A percentile compares a stretch with the other conserved stretches of the same genome.
These are phyloP conservation scores for Drosophila athabasca DNA, from an alignment of 1,140 invertebrate species.

Conservation along the genomic window DNA sequence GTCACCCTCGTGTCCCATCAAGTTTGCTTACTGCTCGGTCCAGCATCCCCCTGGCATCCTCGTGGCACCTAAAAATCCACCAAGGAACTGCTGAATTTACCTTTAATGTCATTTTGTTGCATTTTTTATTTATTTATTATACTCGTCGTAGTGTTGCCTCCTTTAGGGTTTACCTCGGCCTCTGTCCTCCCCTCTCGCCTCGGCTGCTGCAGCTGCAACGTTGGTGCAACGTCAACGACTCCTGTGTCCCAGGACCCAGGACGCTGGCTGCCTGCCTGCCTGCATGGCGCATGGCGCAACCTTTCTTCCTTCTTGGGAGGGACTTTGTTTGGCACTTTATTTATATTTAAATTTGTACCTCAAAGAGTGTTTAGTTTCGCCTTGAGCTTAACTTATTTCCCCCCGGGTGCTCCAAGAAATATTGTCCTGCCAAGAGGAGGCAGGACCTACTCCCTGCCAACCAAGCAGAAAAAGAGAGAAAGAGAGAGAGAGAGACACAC, in stretches of 20 bases:
- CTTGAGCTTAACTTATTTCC: constrained; percentile 65
- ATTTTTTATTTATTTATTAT: constrained; percentile 80
- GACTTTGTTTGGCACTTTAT: constrained; percentile 80
- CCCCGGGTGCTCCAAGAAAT: constrained; percentile 47
- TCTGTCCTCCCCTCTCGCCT: constrained; percentile 4
- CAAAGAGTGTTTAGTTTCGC: constrained; percentile 77
- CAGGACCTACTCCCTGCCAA: constrained; percentile 18
- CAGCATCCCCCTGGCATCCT: constrained; percentile 38
- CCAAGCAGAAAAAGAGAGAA: constrained; percentile 7
- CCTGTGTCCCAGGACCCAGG: no score
- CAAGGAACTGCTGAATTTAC: constrained; percentile 46
- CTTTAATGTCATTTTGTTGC: constrained; percentile 79
- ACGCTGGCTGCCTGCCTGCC: neutral
- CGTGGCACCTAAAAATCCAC: constrained; percentile 11
- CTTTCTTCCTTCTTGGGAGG: constrained; percentile 40
- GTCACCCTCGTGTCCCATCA: constrained; percentile 21
- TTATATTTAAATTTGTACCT: constrained; percentile 80
- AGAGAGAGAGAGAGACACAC: no score
- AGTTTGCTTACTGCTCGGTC: constrained; percentile 24
- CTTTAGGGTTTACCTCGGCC: constrained; percentile 30
- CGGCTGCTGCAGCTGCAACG: constrained; percentile 47
- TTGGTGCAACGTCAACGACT: constrained; percentile 29
- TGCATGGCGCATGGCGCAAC: neutral
- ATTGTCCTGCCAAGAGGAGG: constrained; percentile 45
- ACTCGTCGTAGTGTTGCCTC: constrained; percentile 41